These are phyloP conservation scores for Schlechtendalia chinensis DNA, from an alignment of 1,140 invertebrate species.

Conservation along the genomic window DNA sequence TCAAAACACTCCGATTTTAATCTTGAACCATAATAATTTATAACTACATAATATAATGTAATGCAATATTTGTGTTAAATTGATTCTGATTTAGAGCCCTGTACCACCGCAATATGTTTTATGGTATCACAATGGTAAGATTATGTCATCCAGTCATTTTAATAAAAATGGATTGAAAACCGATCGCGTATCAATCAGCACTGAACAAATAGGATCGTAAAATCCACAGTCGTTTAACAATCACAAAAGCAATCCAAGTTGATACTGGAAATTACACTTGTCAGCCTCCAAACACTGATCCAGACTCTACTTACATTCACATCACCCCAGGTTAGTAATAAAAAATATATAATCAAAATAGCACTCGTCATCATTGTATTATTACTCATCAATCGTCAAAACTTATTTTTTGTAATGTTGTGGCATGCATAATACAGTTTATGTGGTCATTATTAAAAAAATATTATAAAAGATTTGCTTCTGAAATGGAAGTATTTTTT, in stretches of 20 bases:
- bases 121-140: slow-evolving; percentile 88
- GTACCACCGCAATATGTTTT: slow-evolving; percentile 86
- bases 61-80: neutral
- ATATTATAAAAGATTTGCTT: too few species aligned
- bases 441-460: too few species aligned
- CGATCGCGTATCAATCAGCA: slow-evolving; percentile 80
- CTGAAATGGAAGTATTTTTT: too few species aligned
- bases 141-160: slow-evolving; percentile 62
- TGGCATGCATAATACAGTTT: too few species aligned
- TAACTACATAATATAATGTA: neutral
- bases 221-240: slow-evolving; percentile 78
- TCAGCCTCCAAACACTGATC: slow-evolving; percentile 83
- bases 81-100: slow-evolving; percentile 69
- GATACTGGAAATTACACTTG: slow-evolving; percentile 91
- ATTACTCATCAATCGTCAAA: too few species aligned
- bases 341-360: too few species aligned
- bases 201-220: slow-evolving; percentile 72
- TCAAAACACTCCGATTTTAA: neutral
- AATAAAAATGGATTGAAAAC: slow-evolving; percentile 79
- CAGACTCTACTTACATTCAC: slow-evolving; percentile 83
- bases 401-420: too few species aligned
- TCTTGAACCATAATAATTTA: neutral
- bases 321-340: slow-evolving; percentile 75
- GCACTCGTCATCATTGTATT: too few species aligned
- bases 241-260: slow-evolving; percentile 75